Base-by-base conservation (phyloP, 2,888 invertebrate species). In the Clostera curtula region DNA sequence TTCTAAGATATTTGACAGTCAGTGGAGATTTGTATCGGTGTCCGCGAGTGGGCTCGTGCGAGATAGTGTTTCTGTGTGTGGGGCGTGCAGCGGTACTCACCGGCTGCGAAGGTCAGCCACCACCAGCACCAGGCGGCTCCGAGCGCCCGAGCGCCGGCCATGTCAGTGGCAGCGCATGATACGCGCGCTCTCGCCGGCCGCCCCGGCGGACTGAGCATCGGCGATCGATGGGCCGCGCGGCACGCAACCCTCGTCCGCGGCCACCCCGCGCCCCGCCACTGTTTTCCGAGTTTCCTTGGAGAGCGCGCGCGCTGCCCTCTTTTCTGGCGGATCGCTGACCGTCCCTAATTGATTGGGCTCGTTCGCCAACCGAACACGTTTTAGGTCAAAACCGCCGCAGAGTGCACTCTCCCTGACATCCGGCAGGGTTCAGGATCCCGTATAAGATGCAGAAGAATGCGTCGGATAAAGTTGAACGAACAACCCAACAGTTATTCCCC, bases 291-390 rank as follows among this genome's bases (percentile, higher is more conserved):
- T 75, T 77, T 80, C 71, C 74, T 64, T 59, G 69, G 82, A 77
- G 83, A 85, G 85, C 86, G 85, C 83, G 79, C 82, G 80, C 83
- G 86, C 84, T 85, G 84, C 76, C 83, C 75, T 71, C 71, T 73
- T 80, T 80, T 75, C 76, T 60, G 62, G 65, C 75, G 69, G 75
- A 79, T 71, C 77, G 80, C 80, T 79, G 82, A 77, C 82, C 82
- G 82, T 72, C 73, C 75, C 74, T 79, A 82, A 83, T 82, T 83
- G 79, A 80, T 82, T 80, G 73, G 70, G 56, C 65, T 70, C 61
- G 72, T 72, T 67, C 73, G 66, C 73, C 75, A 72, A 70, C 73
- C 71, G 71, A 74, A 71, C 71, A 67, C 56, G 60, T 80, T 80
- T 80, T 77, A 80, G 82, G 82, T 82, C 82, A 82, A 65, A 62